Percentiles rank a stretch among this genome's conserved stretches.
These are phyloP conservation scores for Himantopus leucocephalus DNA, from an alignment of 2,113 vertebrate genomes.

Conservation along the genomic window DNA sequence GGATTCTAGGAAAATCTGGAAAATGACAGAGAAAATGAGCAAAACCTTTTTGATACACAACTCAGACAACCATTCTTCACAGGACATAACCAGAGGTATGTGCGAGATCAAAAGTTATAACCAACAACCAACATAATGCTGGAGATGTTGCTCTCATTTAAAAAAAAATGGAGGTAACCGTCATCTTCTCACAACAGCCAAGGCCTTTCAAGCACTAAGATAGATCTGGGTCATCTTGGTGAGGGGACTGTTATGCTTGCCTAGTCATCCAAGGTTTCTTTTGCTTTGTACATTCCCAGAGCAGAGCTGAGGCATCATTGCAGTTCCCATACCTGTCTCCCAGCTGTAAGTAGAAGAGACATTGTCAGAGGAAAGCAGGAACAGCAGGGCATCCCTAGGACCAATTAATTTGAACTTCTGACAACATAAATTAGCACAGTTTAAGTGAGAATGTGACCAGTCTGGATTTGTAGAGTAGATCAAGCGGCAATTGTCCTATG, in stretches of 20 bases:
- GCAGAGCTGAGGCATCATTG: background rate
- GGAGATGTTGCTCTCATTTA: background rate
- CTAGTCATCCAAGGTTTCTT: constrained; percentile 6
- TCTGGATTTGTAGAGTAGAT: constrained; percentile 8
- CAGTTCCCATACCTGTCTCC: background rate
- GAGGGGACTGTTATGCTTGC: background rate
- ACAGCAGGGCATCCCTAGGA: background rate
- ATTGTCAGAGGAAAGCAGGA: constrained; percentile 11
- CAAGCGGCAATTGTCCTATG: background rate
- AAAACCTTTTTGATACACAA: background rate
- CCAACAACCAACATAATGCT: background rate
- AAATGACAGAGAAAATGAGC: background rate
- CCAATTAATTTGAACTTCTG: constrained; percentile 41
- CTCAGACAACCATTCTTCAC: background rate
- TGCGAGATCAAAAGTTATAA: background rate
- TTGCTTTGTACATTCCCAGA: background rate
- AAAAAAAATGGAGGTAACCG: background rate
- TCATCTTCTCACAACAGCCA: background rate
- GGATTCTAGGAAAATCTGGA: background rate
- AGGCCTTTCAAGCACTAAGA: background rate
- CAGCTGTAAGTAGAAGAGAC: background rate
- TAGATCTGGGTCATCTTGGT: background rate
- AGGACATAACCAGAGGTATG: background rate
- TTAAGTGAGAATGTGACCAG: constrained; percentile 17
- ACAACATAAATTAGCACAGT: constrained; percentile 34